Conservation (phyloP, 2,113 vertebrate genomes). For the Anthoscopus minutus region DNA sequence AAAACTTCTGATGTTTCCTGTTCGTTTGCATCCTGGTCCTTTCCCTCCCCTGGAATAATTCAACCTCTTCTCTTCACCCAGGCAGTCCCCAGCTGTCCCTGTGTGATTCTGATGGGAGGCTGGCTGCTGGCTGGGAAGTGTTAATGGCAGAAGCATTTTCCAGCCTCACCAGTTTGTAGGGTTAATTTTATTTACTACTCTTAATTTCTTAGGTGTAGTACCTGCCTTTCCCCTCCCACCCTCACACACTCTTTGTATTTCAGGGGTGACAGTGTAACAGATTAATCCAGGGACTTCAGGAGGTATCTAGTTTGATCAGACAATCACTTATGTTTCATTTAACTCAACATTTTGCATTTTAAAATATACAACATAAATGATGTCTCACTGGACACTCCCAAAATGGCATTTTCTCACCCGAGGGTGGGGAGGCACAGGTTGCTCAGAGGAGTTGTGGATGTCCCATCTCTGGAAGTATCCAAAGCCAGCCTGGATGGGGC, state of each 20-base stretch:
- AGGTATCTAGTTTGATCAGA: background rate
- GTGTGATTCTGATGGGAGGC: background rate
- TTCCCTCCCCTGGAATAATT: background rate
- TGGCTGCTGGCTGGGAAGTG: background rate
- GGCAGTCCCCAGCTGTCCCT: background rate
- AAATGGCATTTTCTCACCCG: background rate
- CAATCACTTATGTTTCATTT: background rate
- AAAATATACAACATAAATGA: background rate
- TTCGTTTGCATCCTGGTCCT: fast-evolving
- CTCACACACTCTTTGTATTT: background rate
- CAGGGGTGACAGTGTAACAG: background rate
- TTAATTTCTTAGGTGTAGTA: background rate
- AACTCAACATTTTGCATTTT: background rate
- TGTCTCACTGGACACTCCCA: fast-evolving
- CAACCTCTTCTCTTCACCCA: background rate
- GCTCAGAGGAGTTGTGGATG: background rate
- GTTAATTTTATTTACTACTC: background rate
- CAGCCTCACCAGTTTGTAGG: background rate
- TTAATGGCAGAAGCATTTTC: background rate
- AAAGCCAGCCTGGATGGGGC: background rate
- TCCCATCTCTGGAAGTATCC: background rate
- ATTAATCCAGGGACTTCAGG: background rate
- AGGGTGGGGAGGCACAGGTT: background rate
- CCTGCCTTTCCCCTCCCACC: no score
- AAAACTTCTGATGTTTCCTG: background rate